Evolutionary conservation across 2,113 vertebrate genomes (phyloP).

Genomic region (Gulo gulo): DNA sequence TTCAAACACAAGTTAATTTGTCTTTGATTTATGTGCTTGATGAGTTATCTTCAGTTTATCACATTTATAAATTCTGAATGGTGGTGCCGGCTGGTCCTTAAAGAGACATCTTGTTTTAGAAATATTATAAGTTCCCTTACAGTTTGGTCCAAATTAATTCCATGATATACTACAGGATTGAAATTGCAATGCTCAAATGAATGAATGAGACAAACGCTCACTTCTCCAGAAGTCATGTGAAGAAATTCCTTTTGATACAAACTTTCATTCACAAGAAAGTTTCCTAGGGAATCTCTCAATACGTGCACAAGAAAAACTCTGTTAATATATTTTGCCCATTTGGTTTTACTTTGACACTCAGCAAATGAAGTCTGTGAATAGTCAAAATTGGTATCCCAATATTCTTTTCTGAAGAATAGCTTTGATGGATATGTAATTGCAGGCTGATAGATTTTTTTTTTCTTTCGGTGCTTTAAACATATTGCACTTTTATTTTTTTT

Average conservation of each 20-base stretch:
- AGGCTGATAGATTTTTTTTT: background rate
- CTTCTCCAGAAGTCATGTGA: constrained; percentile 80
- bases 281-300: background rate
- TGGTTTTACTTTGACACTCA: background rate
- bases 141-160: constrained; percentile 85
- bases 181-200: constrained; percentile 92
- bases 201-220: constrained; percentile 87
- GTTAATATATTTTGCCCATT: background rate
- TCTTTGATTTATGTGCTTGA: constrained; percentile 78
- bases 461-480: background rate
- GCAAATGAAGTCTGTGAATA: background rate
- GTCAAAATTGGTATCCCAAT: background rate
- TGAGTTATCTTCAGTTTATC: constrained; percentile 79
- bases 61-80: constrained; percentile 89
- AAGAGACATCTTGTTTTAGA: constrained; percentile 84
- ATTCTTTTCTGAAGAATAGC: background rate
- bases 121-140: constrained; percentile 86
- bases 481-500: background rate
- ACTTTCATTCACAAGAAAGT: background rate
- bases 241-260: background rate
- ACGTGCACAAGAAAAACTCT: background rate
- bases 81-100: constrained; percentile 86
- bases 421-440: background rate
- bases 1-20: constrained; percentile 92
- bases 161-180: constrained; percentile 86